Percentiles rank a stretch among this genome's conserved stretches.
phyloP scores from a whole-genome alignment of 2,797 vertebrate genomes.

The Schizopygopsis pylzovi region DNA sequence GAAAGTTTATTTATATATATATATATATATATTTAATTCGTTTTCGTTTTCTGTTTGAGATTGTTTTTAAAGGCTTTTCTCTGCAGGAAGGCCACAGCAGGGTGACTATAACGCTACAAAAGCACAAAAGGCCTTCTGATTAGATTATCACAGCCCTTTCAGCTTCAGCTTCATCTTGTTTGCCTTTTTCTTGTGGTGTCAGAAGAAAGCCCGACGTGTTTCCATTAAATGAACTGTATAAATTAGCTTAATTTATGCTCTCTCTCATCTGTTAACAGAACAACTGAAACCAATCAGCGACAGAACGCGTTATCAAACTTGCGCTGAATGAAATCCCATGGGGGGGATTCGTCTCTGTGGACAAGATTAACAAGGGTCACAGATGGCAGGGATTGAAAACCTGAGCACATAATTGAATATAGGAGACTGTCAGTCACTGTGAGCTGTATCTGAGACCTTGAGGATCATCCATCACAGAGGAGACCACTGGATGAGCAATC shows the following conservation, averaged over 20 bases:
- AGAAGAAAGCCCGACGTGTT: constrained; percentile 4
- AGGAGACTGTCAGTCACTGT: constrained; percentile 7
- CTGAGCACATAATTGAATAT: constrained; percentile 30
- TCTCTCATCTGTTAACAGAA: constrained; percentile 14
- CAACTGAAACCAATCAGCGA: constrained; percentile 29
- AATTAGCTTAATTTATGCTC: constrained; percentile 28
- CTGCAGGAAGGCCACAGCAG: background rate
- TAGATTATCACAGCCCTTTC: constrained; percentile 18
- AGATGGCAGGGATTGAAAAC: constrained; percentile 26
- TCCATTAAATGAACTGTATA: background rate
- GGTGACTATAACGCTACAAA: background rate
- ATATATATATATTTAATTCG: background rate
- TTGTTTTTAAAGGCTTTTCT: background rate
- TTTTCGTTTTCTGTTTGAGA: background rate
- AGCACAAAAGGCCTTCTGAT: constrained; percentile 23
- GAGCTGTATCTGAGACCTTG: constrained; percentile 10
- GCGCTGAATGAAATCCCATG: constrained; percentile 10
- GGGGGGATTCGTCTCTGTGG: background rate
- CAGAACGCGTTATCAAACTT: constrained; percentile 25
- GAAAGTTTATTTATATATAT: background rate
- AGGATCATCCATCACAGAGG: constrained; percentile 5
- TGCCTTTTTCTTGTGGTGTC: background rate
- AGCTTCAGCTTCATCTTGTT: background rate
- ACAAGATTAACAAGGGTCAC: constrained; percentile 26
- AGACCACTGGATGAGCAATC: background rate